phyloP scores from a whole-genome alignment of 2,113 vertebrate genomes.

The Saccopteryx leptura region DNA sequence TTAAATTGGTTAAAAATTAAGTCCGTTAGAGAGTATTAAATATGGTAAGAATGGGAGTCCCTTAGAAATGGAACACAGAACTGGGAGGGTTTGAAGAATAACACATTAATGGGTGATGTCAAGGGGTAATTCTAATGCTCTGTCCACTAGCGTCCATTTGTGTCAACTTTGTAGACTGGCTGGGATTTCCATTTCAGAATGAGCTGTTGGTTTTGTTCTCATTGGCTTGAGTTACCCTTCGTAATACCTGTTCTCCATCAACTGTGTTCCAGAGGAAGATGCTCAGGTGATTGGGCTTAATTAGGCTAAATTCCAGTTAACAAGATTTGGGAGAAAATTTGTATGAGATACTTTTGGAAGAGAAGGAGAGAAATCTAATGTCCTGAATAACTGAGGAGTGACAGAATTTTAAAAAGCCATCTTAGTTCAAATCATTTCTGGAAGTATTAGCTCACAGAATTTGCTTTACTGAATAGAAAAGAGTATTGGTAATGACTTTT shows the following conservation, averaged over 20 bases:
- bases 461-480: background rate
- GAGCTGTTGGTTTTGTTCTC: background rate
- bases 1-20: background rate
- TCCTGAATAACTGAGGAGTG: background rate
- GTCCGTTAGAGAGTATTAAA: background rate
- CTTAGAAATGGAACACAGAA: background rate
- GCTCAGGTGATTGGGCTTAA: background rate
- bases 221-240: background rate
- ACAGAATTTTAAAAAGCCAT: background rate
- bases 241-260: background rate
- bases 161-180: background rate
- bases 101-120: background rate
- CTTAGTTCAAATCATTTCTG: background rate
- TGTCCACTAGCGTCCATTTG: background rate
- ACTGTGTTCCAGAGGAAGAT: background rate
- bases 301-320: background rate
- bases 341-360: background rate
- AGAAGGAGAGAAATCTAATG: background rate
- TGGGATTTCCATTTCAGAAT: background rate
- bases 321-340: background rate
- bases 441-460: background rate
- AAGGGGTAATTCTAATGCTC: fast-evolving
- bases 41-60: background rate
- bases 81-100: background rate
- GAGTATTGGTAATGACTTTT: background rate